Evolutionary conservation across 1,140 invertebrate species (phyloP).

Genomic region (Trissolcus basalis): DNA sequence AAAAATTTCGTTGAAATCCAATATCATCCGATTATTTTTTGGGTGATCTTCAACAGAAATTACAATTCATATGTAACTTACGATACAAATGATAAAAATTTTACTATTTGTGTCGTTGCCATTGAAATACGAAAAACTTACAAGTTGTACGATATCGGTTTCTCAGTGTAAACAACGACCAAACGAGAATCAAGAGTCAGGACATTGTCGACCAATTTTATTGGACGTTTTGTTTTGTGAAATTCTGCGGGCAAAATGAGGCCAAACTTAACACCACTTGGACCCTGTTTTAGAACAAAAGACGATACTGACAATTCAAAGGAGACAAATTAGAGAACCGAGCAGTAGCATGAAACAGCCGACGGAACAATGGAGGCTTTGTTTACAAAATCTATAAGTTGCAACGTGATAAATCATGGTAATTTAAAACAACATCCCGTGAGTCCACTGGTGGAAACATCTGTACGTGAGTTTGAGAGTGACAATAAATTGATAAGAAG

Average conservation of each 20-base stretch:
- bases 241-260: background rate
- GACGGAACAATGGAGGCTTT: constrained; percentile 20
- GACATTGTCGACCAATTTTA: too few relatives aligned
- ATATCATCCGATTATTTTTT: too few relatives aligned
- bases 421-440: constrained; percentile 12
- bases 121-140: too few relatives aligned
- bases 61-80: too few relatives aligned
- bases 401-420: constrained; percentile 13
- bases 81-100: too few relatives aligned
- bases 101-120: too few relatives aligned
- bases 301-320: constrained; percentile 5
- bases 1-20: too few relatives aligned
- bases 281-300: constrained; percentile 1
- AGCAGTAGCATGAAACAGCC: constrained; percentile 9
- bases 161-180: too few relatives aligned
- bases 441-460: constrained; percentile 6
- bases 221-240: too few relatives aligned
- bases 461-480: constrained; percentile 6
- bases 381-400: constrained; percentile 25
- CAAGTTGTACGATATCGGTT: too few relatives aligned
- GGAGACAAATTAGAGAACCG: constrained; percentile 3
- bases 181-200: too few relatives aligned
- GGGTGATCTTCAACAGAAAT: too few relatives aligned
- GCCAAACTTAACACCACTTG: background rate
- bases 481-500: constrained; percentile 39